A percentile compares a stretch with the other conserved stretches of the same genome.
These are phyloP conservation scores for Caenorhabditis doughertyi DNA, from an alignment of 2,888 invertebrate genomes.

Conservation along the genomic window DNA sequence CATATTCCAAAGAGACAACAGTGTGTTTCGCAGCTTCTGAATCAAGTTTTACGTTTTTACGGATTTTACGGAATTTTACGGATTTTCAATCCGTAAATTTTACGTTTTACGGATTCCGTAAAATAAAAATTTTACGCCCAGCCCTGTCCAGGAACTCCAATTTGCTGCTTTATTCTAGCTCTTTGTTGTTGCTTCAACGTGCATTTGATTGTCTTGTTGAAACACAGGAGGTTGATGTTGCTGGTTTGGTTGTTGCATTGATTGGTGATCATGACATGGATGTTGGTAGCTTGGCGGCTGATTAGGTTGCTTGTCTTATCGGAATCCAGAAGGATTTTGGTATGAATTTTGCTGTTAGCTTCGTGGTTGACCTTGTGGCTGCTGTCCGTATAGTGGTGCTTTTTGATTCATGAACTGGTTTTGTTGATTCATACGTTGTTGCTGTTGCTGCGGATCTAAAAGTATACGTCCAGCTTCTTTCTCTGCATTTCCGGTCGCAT, in stretches of 20 bases:
- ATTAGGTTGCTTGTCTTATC: slow-evolving; percentile 9
- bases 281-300: slow-evolving; percentile 48
- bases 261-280: slow-evolving; percentile 25
- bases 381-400: slow-evolving; percentile 26
- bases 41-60: too few species aligned
- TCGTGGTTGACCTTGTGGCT: slow-evolving; percentile 30
- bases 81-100: too few species aligned
- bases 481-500: too few species aligned
- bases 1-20: too few species aligned
- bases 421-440: slow-evolving; percentile 25
- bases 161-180: slow-evolving; percentile 5
- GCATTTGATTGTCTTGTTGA: slow-evolving; percentile 53
- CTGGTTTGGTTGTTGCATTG: slow-evolving; percentile 13
- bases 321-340: slow-evolving; percentile 31
- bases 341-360: slow-evolving; percentile 49
- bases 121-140: too few species aligned
- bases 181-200: slow-evolving; percentile 54
- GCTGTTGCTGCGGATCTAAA: too few species aligned
- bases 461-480: too few species aligned
- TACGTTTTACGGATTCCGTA: too few species aligned
- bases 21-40: too few species aligned
- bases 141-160: slow-evolving; percentile 13
- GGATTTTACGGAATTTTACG: too few species aligned
- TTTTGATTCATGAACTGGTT: slow-evolving; percentile 50
- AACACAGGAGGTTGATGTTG: slow-evolving; percentile 30